phyloP scores from a whole-genome alignment of 2,797 vertebrate genomes.

The Syngnathus acus region DNA sequence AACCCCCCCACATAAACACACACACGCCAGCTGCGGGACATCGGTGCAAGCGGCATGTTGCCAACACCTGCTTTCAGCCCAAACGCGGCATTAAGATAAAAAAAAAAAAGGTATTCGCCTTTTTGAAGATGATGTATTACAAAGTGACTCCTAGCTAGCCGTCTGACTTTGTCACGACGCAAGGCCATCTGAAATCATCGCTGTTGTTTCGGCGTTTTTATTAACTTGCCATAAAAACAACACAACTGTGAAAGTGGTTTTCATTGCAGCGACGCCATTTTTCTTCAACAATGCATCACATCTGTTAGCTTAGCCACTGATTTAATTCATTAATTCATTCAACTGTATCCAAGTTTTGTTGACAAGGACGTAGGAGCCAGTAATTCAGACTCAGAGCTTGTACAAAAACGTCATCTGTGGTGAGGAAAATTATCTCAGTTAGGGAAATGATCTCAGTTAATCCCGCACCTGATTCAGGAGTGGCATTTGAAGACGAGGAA shows the following conservation, averaged over 20 bases:
- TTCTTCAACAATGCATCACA: too few species aligned
- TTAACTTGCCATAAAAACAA: too few species aligned
- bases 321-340: not conserved
- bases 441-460: not conserved
- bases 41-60: conserved; percentile 40
- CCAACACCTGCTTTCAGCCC: conserved; percentile 62
- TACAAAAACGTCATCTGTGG: not conserved
- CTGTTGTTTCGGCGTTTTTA: too few species aligned
- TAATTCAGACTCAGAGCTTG: not conserved
- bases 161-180: too few species aligned
- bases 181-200: too few species aligned
- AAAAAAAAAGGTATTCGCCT: too few species aligned
- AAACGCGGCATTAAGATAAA: conserved; percentile 42
- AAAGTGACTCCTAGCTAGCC: too few species aligned
- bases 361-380: not conserved
- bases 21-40: conserved; percentile 23
- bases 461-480: not conserved
- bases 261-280: not conserved
- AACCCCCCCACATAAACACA: conserved; percentile 16
- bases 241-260: not conserved
- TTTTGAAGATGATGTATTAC: too few species aligned
- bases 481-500: too few species aligned
- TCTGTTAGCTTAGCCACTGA: too few species aligned
- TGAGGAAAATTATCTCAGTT: not conserved
- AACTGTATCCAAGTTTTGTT: not conserved